Conservation (phyloP, 2,888 invertebrate genomes). For the Anoplius nigerrimus region DNA sequence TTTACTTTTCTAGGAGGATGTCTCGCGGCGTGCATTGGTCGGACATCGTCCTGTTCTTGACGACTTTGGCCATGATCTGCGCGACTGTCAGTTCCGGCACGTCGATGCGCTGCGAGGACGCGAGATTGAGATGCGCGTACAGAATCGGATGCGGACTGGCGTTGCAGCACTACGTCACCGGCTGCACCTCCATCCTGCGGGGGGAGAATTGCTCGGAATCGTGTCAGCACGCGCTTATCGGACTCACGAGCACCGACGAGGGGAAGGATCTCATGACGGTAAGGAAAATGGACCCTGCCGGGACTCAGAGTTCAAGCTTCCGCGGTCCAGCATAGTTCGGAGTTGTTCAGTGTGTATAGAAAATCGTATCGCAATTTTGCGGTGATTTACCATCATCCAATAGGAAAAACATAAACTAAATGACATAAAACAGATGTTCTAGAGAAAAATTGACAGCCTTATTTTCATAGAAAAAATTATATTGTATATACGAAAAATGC, state of each 20-base stretch:
- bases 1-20: slow-evolving; percentile 54
- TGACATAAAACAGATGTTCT: no score
- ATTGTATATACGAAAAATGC: no score
- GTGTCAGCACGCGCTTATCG: slow-evolving; percentile 87
- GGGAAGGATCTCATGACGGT: slow-evolving; percentile 87
- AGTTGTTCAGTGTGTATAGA: no score
- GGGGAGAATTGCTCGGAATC: slow-evolving; percentile 81
- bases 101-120: slow-evolving; percentile 79
- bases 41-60: slow-evolving; percentile 54
- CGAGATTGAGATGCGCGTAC: slow-evolving; percentile 84
- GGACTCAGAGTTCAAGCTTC: no score
- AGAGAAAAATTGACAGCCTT: no score
- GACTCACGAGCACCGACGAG: slow-evolving; percentile 86
- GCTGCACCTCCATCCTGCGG: slow-evolving; percentile 83
- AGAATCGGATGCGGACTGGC: slow-evolving; percentile 87
- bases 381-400: no score
- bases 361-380: no score
- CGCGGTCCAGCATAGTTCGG: no score
- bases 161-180: slow-evolving; percentile 84
- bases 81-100: slow-evolving; percentile 48
- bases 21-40: slow-evolving; percentile 57
- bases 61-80: slow-evolving; percentile 52
- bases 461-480: no score
- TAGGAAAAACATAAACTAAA: no score
- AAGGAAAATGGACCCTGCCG: slow-evolving; percentile 66